These are phyloP conservation scores for Zosterops pallidus DNA, from an alignment of 2,113 vertebrate species.

Conservation along the genomic window DNA sequence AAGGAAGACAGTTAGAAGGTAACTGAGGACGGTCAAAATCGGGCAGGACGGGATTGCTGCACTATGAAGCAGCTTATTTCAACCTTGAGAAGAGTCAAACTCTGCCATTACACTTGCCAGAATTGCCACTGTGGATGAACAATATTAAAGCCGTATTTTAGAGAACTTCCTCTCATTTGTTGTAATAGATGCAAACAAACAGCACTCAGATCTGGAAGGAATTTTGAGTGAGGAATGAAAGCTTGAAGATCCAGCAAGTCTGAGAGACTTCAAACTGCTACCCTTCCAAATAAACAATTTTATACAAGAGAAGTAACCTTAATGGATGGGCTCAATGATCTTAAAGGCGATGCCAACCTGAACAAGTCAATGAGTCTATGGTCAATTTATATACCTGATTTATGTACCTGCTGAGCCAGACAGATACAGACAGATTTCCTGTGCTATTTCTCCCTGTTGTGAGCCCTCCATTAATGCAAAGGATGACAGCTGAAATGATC, in stretches of 20 bases:
- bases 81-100: not conserved
- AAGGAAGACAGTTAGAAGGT: slow-evolving; percentile 4
- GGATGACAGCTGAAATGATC: accelerated
- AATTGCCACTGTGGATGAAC: not conserved
- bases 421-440: not conserved
- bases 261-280: not conserved
- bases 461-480: not conserved
- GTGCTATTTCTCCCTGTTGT: not conserved
- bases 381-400: not conserved
- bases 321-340: not conserved
- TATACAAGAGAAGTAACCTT: not conserved
- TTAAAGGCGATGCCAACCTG: not conserved
- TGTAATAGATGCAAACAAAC: not conserved
- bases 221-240: not conserved
- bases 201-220: not conserved
- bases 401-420: not conserved
- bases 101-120: not conserved
- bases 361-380: not conserved
- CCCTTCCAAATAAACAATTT: not conserved
- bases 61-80: not conserved
- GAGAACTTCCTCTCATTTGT: not conserved
- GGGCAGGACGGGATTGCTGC: not conserved
- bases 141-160: not conserved
- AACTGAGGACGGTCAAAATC: not conserved
- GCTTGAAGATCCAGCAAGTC: not conserved